Base-by-base conservation (phyloP, 2,888 invertebrate genomes). In the Callimorpha dominula region DNA sequence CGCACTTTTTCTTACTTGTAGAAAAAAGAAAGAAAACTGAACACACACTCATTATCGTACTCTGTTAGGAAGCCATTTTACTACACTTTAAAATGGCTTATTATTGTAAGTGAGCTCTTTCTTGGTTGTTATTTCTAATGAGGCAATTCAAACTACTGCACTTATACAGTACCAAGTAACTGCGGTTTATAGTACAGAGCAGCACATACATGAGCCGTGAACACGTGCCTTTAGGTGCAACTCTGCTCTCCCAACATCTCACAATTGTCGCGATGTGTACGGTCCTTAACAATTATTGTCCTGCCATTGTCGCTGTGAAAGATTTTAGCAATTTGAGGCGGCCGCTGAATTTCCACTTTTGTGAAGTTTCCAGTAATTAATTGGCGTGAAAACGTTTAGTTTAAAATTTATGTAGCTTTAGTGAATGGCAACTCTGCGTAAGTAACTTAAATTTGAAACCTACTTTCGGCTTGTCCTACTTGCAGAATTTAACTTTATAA, bases 321-420 rank as follows among this genome's bases (percentile, higher is more conserved):
- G 82, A 84, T 82, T 82, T 77, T 68, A 77, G 79, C 77, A 84
- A 82, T 83, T 83, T 82, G 67, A 83, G 68, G 65, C 74, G 74
- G 72, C 73, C 78, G 76, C 70, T 79, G 76, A 76, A 75, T 79
- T 70, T 68, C 69, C 68, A 81, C 75, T 84, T 83, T 83, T 76
- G 75, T 76, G 42, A 74, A 79, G 76, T 82, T 75, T 74, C 63
- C 72, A 79, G 73, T 78, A 80, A 82, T 84, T 82, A 82, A 79
- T 81, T 81, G 85, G 74, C 79, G 71, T 75, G 77, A 68, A 71
- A 78, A 77, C 71, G 73, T 75, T 72, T 75, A 69, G 73, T 65
- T 74, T 67, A 52, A 62, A 67, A 67, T 74, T 62, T 54, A 66
- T 66, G n/a, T 62, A 65, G 17, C 20, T 49, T 65, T 62, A 43